phyloP scores from a whole-genome alignment of 2,888 invertebrate genomes.

The Linnaemya tessellans region DNA sequence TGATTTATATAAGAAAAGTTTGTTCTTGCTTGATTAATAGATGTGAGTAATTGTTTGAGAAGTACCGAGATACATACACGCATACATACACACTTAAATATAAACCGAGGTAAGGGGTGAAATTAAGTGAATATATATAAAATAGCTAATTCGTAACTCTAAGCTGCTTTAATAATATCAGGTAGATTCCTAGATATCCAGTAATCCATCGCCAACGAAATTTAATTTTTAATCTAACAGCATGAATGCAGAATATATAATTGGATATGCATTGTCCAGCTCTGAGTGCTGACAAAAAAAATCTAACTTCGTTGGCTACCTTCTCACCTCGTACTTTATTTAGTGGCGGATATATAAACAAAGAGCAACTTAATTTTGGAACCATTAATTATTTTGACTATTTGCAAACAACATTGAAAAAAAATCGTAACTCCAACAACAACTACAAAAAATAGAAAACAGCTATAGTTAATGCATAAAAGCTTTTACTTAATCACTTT shows the following conservation, averaged over 20 bases:
- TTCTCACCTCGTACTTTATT: neutral
- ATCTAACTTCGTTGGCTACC: neutral
- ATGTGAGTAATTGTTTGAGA: too few species aligned
- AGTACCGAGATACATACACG: too few species aligned
- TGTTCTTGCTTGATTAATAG: too few species aligned
- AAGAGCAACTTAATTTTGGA: neutral
- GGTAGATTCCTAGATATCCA: too few species aligned
- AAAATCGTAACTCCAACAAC: too few species aligned
- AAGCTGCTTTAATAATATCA: too few species aligned
- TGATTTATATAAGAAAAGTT: neutral
- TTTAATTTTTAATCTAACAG: neutral
- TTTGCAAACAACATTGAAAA: conserved; percentile 3
- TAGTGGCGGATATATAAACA: neutral
- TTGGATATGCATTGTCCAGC: too few species aligned
- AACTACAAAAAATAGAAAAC: neutral
- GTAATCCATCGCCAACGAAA: neutral
- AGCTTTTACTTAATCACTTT: conserved; percentile 61
- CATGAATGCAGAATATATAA: too few species aligned
- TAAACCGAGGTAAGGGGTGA: too few species aligned
- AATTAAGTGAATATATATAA: too few species aligned
- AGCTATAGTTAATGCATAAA: conserved; percentile 16
- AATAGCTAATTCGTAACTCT: too few species aligned
- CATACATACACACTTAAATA: too few species aligned
- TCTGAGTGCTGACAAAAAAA: neutral
- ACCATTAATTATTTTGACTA: conserved; percentile 45